Evolutionary conservation across 2,113 vertebrate genomes (phyloP), one percentile per base, ranked within the genome.

Genomic region (Semnornis frantzii): DNA sequence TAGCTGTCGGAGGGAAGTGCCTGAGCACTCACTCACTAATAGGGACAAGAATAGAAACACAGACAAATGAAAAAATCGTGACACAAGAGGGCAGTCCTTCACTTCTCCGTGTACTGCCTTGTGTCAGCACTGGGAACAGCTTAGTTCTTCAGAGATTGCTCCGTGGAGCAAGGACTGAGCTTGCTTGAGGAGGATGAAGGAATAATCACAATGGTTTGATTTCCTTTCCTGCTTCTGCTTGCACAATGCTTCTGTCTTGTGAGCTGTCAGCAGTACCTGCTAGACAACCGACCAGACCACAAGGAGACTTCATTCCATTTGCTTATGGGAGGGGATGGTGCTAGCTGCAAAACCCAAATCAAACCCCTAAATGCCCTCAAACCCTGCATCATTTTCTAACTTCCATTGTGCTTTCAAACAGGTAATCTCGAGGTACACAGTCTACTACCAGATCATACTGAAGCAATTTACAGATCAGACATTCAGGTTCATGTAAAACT

Each of bases 81-180:
- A 77, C 97, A 87, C 88, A 20, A 95, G 95, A 92, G 95, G 95
- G 94, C 97, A 90, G 89, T 12, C 11, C 84, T 93, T 70, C 57
- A 0, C 88, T 90, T 44, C 8, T 8, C 15, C 27, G 21, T 3
- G 12, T 9, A 5, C 12, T 23, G 31, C 11, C 3, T 19, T 59
- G 1, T 2, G 0, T 31, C 54, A 2, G 15, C 77, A 0, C 28
- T 11, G 60, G n/a, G 14, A 37, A 0, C 14, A 48, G 82, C 64
- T 50, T 57, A 2, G 12, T 33, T 44, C 30, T 39, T 39, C 54
- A 44, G 57, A 44, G 33, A 10, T 50, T 19, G 12, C 58, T 50
- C 50, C 44, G 71, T 46, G 70, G 34, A 9, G 12, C 33, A 18
- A 62, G 46, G 25, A 2, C 33, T 8, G 77, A 34, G 42, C 19